Evolutionary conservation across 2,797 vertebrate genomes (phyloP).

Genomic region (Pterois miles): DNA sequence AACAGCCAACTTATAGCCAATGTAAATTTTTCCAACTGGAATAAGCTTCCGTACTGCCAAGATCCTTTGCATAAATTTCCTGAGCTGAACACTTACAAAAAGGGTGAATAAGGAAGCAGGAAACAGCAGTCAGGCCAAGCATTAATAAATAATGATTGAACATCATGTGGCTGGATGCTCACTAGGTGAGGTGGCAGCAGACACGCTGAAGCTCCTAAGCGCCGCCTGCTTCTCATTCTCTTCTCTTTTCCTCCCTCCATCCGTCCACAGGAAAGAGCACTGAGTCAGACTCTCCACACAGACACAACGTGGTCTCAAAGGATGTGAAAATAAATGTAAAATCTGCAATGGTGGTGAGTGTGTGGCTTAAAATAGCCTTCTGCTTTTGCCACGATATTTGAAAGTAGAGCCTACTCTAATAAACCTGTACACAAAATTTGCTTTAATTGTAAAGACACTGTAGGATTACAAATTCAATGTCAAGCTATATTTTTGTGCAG

Average conservation of each 20-base stretch:
- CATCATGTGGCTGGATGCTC: conserved; percentile 12
- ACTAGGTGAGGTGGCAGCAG: conserved; percentile 5
- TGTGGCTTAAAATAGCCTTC: conserved; percentile 31
- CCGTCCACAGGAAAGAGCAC: conserved; percentile 52
- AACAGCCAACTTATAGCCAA: not conserved
- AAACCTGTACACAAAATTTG: not conserved
- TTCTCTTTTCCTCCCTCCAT: conserved; percentile 45
- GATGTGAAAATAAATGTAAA: conserved; percentile 38
- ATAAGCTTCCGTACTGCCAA: not conserved
- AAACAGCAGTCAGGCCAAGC: conserved; percentile 30
- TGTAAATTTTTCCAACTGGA: not conserved
- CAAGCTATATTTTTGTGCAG: not conserved
- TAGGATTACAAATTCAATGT: not conserved
- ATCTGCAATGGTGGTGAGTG: conserved; percentile 8
- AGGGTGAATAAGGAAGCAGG: conserved; percentile 13
- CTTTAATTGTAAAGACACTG: not conserved
- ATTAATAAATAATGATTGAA: conserved; percentile 62
- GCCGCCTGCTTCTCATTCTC: conserved; percentile 15
- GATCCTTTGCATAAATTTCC: not conserved
- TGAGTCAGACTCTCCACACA: conserved; percentile 62
- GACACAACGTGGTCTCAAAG: conserved; percentile 30
- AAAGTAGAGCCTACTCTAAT: conserved; percentile 3
- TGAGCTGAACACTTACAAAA: conserved; percentile 1
- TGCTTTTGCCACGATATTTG: conserved; percentile 21
- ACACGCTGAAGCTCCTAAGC: not conserved